Conservation (phyloP, 2,888 invertebrate species). For the Heliconius ethilla region DNA sequence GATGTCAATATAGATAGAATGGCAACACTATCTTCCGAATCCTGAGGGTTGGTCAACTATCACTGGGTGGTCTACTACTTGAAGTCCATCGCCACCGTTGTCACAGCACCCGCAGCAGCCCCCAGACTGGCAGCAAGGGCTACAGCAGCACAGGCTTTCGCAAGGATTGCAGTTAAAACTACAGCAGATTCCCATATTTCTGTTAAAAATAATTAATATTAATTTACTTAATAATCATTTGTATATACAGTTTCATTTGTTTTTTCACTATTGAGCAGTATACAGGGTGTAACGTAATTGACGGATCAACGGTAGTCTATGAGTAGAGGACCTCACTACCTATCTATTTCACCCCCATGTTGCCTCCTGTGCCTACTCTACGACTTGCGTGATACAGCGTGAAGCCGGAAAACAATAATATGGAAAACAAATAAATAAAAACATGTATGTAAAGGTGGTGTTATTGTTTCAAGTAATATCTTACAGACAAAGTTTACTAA, state of each 20-base stretch:
- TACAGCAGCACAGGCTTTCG: conserved; percentile 52
- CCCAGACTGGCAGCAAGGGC: conserved; percentile 41
- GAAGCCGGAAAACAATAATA: no score
- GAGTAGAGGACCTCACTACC: no score
- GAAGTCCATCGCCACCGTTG: neutral
- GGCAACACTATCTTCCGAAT: neutral
- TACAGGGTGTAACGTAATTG: no score
- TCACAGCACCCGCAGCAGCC: conserved; percentile 7
- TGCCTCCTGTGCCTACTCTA: no score
- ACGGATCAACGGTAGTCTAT: no score
- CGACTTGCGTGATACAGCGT: no score
- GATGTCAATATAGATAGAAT: neutral
- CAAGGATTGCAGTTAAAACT: conserved; percentile 41
- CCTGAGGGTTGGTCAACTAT: conserved; percentile 3
- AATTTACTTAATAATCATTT: neutral
- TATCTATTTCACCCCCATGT: no score
- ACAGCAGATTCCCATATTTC: conserved; percentile 42
- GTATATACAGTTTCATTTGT: neutral
- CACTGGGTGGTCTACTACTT: neutral
- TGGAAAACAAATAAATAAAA: no score
- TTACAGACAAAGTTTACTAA: no score
- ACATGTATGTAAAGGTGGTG: no score
- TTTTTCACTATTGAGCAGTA: no score
- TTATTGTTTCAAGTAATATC: no score
- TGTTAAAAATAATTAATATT: conserved; percentile 8